Evolutionary conservation across 1,140 invertebrate species (phyloP), one percentile per base, ranked within the genome.

Genomic region (Pararge aegeria): DNA sequence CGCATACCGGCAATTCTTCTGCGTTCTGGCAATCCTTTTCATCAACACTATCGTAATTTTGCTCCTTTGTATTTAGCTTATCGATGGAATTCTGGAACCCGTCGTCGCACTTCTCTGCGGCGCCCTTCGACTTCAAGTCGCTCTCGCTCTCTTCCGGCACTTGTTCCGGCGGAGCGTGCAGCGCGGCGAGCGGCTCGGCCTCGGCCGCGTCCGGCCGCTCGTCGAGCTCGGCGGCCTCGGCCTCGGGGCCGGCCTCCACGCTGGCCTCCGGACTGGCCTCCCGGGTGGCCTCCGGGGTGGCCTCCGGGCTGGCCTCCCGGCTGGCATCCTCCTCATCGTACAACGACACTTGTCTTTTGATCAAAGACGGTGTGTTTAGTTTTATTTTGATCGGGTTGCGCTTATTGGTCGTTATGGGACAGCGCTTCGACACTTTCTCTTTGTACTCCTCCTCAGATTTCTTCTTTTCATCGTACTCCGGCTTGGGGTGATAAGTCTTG

Each of bases 381-480:
- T 89, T 89, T 13, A 90, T 89, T 60, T 88, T 89, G 15, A 89
- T 90, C n/a, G 88, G 88, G 52, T 84, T 85, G 3, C 87, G 68
- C 4, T 84, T 80, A 40, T 80, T 81, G 1, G 78, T 79, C 1
- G 84, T 89, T 34, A 89, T 87, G 0, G 85, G 87, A 61, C 87
- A 89, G 30, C 84, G 55, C 27, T 86, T 85, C 0, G 84, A 86
- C 2, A 87, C 72, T 48, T 84, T 85, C 57, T 87, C 86, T 37
- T 87, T 84, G 37, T 80, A 84, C 37, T 87, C 80, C 49, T 85
- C 77, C 6, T 80, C 78, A 0, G 68, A 70, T 53, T 74, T 82
- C 30, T 65, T 85, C 38, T 69, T 77, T n/a, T 61, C 53, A 18
- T 55, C 61, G 20, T 53, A 48, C n/a, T n/a, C n/a, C n/a, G n/a